Evolutionary conservation across 2,797 vertebrate species (phyloP), one percentile per base, ranked within the genome.

Genomic region (Acipenser transmontanus): DNA sequence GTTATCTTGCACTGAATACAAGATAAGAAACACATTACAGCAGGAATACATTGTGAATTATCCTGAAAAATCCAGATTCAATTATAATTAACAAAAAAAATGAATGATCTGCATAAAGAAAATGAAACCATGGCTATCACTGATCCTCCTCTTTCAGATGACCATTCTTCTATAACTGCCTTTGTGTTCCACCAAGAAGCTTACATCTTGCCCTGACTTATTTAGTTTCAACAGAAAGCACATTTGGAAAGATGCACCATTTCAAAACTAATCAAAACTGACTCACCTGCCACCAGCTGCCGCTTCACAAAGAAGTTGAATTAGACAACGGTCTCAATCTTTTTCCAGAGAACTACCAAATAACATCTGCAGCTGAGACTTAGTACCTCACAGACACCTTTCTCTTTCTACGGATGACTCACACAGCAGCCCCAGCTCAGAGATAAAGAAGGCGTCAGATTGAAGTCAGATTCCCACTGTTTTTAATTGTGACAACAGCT

Each of bases 281-380:
- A 68, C 67, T 68, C 61, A 68, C 67, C 67, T 64, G 14, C 67
- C 13, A 51, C 13, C 60, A 34, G 49, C 13, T 12, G 51, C 61
- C 49, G 12, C n/a, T 6, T 62, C 0, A 1, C 69, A 14, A 64
- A 59, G 63, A 56, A 48, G 76, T 65, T 65, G 12, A 12, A 8
- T 66, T 2, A 66, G 64, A 47, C n/a, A 1, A 4, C 5, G 12
- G 50, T 50, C 63, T 62, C 12, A 11, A 17, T 52, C 8, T 7
- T 20, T 12, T 48, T 10, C 47, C 48, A 61, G 12, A 34, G 51
- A 47, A 2, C 34, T 47, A 52, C 8, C 51, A 56, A 47, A 11
- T 47, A 47, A 56, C 47, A 63, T 63, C 67, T 63, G 61, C 61
- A 63, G 61, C 54, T 62, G 47, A 8, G 62, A 50, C 47, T 47